Conservation (phyloP, 2,797 vertebrate species). For the Sternotherus odoratus region DNA sequence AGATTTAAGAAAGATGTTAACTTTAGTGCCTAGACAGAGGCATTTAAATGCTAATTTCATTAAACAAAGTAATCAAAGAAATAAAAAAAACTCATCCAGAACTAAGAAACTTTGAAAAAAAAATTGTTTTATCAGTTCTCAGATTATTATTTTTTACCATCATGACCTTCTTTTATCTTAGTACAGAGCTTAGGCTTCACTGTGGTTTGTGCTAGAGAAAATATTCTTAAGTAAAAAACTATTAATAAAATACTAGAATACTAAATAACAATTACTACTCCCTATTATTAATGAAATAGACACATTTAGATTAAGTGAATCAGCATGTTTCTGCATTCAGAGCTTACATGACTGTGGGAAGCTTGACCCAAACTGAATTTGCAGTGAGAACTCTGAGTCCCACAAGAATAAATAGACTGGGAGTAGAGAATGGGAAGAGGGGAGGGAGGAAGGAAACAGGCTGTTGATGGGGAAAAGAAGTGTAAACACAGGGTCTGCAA, state of each 20-base stretch:
- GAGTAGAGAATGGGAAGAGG: neutral
- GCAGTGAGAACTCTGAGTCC: neutral
- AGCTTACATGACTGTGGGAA: neutral
- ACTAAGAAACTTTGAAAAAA: neutral
- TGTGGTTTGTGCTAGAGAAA: neutral
- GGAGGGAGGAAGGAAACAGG: too few relatives aligned
- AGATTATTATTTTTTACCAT: neutral
- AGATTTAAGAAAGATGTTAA: neutral
- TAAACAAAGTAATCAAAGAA: conserved; percentile 29
- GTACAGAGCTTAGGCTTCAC: neutral
- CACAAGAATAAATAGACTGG: neutral
- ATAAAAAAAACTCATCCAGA: neutral
- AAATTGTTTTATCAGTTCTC: too few relatives aligned
- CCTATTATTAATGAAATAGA: neutral
- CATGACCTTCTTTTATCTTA: neutral
- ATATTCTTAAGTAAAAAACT: neutral
- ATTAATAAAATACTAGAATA: neutral
- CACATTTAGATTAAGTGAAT: neutral
- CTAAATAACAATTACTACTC: neutral
- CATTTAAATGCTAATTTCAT: conserved; percentile 6
- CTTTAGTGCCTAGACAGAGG: neutral
- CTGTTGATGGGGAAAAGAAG: neutral
- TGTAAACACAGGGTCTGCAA: neutral
- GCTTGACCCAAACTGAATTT: neutral
- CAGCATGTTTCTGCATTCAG: neutral